Evolutionary conservation across 92 coral and sea anemone genomes (phyloP).

Genomic region (Chrysogorgia sp.): DNA sequence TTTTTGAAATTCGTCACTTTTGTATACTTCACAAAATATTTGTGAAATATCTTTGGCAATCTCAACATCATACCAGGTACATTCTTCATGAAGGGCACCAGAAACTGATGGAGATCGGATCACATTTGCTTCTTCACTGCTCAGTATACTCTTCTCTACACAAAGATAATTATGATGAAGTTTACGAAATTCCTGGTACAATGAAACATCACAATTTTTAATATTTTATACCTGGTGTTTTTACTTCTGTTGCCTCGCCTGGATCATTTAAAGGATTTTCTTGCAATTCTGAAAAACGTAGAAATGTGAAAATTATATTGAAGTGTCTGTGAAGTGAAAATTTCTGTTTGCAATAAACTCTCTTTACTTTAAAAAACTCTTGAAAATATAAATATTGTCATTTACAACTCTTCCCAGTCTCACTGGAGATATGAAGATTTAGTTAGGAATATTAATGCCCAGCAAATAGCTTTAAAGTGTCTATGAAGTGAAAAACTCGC

Average conservation of each 20-base stretch:
- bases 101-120: conserved; percentile 85
- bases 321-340: no score
- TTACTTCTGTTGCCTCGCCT: not conserved
- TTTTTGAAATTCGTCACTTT: conserved; percentile 63
- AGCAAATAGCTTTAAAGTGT: no score
- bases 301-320: no score
- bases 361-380: no score
- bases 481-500: no score
- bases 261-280: not conserved
- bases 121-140: conserved; percentile 19
- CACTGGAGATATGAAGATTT: no score
- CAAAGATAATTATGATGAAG: not conserved
- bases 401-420: no score
- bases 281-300: not conserved
- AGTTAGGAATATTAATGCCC: no score
- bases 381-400: no score
- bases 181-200: not conserved
- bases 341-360: no score
- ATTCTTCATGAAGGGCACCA: conserved; percentile 90
- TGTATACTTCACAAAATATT: conserved; percentile 68
- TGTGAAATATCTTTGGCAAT: conserved; percentile 83
- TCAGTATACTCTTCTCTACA: conserved; percentile 7
- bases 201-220: not conserved
- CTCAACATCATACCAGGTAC: conserved; percentile 82
- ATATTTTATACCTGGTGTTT: not conserved